These are phyloP conservation scores for Pogonophryne albipinna DNA, from an alignment of 2,797 vertebrate species.

Conservation along the genomic window DNA sequence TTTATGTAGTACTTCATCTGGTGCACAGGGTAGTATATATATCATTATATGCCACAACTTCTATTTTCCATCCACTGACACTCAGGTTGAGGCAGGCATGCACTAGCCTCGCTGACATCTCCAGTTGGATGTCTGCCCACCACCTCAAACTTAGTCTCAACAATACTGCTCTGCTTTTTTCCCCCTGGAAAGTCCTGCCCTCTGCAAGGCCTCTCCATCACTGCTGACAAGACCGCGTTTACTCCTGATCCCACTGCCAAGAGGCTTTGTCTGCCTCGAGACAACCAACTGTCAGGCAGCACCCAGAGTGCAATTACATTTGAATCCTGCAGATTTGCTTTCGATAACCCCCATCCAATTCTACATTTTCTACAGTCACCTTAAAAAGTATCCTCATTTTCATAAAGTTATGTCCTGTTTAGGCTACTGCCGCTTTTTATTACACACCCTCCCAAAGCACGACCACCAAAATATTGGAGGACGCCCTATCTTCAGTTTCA, in stretches of 20 bases:
- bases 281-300: constrained; percentile 61
- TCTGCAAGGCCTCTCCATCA: constrained; percentile 70
- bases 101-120: constrained; percentile 56
- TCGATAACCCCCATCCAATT: neutral
- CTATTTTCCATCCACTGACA: constrained; percentile 51
- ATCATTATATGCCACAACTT: constrained; percentile 41
- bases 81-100: constrained; percentile 62
- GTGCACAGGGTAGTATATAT: constrained; percentile 23
- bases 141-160: constrained; percentile 64
- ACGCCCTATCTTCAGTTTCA: constrained; percentile 31
- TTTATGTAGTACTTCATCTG: constrained; percentile 36
- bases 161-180: constrained; percentile 56
- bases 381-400: constrained; percentile 24
- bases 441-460: constrained; percentile 9
- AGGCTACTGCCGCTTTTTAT: constrained; percentile 16
- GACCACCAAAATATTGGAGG: constrained; percentile 17
- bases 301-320: constrained; percentile 21
- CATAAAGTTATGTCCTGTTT: constrained; percentile 16
- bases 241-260: constrained; percentile 56
- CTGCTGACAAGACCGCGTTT: constrained; percentile 64
- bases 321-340: constrained; percentile 37
- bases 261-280: constrained; percentile 57
- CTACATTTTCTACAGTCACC: constrained; percentile 3
- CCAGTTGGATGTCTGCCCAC: constrained; percentile 64
- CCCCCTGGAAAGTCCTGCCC: constrained; percentile 68